Percentiles rank a stretch among this genome's conserved stretches.
phyloP scores from a whole-genome alignment of 53 echinoderm and acorn worm species.

The Luidia sarsii region DNA sequence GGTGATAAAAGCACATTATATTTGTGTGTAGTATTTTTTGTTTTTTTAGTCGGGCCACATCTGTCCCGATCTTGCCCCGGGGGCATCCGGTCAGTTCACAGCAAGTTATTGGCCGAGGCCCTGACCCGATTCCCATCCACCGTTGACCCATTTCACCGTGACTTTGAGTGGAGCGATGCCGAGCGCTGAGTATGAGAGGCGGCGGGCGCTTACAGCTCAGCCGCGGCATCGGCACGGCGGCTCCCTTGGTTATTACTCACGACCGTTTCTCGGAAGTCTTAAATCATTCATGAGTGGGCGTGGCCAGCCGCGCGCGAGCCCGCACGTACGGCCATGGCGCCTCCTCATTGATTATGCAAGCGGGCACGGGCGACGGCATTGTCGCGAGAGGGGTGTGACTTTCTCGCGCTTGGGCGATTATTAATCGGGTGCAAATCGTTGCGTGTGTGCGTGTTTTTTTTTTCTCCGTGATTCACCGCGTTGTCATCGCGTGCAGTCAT shows the following conservation, averaged over 20 bases:
- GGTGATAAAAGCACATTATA: too few relatives aligned
- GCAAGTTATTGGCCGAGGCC: conserved; percentile 15
- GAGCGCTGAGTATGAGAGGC: neutral
- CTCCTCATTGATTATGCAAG: too few relatives aligned
- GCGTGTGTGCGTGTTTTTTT: too few relatives aligned
- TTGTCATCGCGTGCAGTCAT: conserved; percentile 43
- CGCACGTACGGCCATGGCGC: too few relatives aligned
- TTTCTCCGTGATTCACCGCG: conserved; percentile 29
- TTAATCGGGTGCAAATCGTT: neutral
- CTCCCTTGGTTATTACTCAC: conserved; percentile 41
- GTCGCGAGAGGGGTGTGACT: conserved; percentile 4
- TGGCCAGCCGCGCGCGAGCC: neutral
- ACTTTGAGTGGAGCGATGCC: neutral
- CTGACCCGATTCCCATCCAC: conserved; percentile 1
- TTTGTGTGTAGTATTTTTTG: too few relatives aligned
- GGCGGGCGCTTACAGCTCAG: neutral
- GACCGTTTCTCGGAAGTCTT: conserved; percentile 40
- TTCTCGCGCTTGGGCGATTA: neutral
- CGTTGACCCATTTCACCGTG: conserved; percentile 2
- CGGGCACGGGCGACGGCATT: conserved; percentile 16
- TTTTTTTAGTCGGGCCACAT: too few relatives aligned
- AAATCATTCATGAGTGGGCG: conserved; percentile 43
- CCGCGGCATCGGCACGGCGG: neutral
- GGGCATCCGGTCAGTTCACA: conserved; percentile 10
- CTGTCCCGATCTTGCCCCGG: too few relatives aligned